Evolutionary conservation across 2,113 vertebrate species (phyloP), one percentile per base, ranked within the genome.

Genomic region (Cephalopterus ornatus): DNA sequence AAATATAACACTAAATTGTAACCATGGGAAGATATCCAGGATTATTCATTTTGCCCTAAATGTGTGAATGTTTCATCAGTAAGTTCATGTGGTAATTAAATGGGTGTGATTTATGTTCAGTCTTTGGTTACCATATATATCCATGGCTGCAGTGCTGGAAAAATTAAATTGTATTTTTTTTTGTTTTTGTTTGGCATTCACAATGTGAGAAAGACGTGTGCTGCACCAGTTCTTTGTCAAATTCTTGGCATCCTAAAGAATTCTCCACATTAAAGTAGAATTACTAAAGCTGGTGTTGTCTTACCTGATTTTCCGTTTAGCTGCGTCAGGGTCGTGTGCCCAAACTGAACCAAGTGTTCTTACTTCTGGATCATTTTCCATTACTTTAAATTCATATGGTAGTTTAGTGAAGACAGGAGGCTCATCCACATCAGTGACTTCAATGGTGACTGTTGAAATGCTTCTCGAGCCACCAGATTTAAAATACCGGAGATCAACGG

Each of bases 371-470:
- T 98, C 97, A 8, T 99, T 99, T 75, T 99, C 99, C 12, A 5
- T 10, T 28, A 99, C 97, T 16, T 41, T 97, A 77, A 99, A 99
- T 22, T 89, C 97, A 70, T 99, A 99, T 3, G 91, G 97, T 11
- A 55, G 35, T 26, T 97, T 70, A 10, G 83, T 88, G 97, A 99
- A 99, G 62, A 98, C 90, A 0, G 99, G 99, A 2, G 99, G 98
- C 96, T 99, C 99, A 0, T 99, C 99, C 8, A 99, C 98, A 2
- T 99, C 99, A 0, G 95, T 79, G 71, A 99, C 98, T 3, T 91
- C 97, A 53, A 99, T 97, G 68, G 77, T 90, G 93, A 99, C 97
- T 2, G 93, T 76, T 3, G 98, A 96, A 19, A 94, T 96, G 90
- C 97, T 98, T 24, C 67, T 96, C 8, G 73, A 21, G 12, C 96